Percentiles rank a stretch among this genome's conserved stretches.
Conservation (phyloP, 2,113 vertebrate species). For the Castor canadensis region DNA sequence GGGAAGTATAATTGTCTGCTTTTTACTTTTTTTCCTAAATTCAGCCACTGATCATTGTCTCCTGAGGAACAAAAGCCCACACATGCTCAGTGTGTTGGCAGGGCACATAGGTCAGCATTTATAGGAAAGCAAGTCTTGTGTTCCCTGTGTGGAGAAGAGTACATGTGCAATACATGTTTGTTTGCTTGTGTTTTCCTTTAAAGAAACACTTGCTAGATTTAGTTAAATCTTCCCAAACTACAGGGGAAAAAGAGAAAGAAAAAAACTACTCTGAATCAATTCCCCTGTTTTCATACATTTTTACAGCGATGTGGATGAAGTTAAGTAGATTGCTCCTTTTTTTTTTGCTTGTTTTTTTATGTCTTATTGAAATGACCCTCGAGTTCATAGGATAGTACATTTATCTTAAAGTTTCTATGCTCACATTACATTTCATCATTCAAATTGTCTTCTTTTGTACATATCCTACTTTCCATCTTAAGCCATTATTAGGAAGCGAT, state of each 20-base stretch:
- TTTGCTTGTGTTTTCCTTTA: neutral
- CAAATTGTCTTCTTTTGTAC: neutral
- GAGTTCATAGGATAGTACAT: neutral
- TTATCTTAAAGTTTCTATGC: conserved; percentile 1
- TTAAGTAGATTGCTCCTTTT: neutral
- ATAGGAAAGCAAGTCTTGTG: neutral
- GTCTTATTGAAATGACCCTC: neutral
- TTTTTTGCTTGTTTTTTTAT: neutral
- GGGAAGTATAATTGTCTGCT: neutral
- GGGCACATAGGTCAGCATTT: neutral
- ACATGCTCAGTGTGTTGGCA: neutral
- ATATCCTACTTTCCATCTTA: neutral
- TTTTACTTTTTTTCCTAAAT: neutral
- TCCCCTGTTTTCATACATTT: neutral
- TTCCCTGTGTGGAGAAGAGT: neutral
- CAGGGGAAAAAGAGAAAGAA: neutral
- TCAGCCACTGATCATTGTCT: neutral
- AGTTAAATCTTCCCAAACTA: neutral
- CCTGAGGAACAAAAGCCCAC: neutral
- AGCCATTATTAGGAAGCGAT: neutral
- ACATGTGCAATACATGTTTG: neutral
- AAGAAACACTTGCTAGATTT: neutral
- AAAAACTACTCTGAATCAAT: neutral
- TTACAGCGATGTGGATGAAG: neutral
- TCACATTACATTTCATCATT: neutral